Base-by-base conservation (phyloP, 2,113 vertebrate species). In the Burhinus bistriatus region DNA sequence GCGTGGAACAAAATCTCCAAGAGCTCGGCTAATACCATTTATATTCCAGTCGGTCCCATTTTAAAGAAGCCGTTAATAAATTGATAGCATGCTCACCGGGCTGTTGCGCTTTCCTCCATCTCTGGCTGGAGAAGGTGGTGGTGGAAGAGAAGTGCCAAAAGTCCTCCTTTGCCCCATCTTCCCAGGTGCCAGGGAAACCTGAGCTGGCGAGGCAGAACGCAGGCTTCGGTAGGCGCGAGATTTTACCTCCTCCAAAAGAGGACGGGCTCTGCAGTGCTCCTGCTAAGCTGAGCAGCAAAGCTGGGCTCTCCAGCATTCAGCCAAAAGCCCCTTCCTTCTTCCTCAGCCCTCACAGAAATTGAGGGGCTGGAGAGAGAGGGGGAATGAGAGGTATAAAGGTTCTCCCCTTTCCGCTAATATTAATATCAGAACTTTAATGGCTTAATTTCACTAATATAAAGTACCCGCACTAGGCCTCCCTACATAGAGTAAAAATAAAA, bases 21-120 rank as follows among this genome's bases (percentile, higher is more conserved):
- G 55, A 93, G 78, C 54, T 65, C 9, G 45, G 45, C 81, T 34
- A 47, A 11, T 6, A 19, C 59, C 40, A 34, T 55, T 57, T 38
- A 32, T 44, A 61, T 36, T 59, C 40, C 59, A 55, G 32, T 79
- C 78, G 69, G 83, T 2, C 49, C 71, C 20, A 55, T 34, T 86
- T 72, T 34, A 59, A 87, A 83, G n/a, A 55, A 61, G 32, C 55
- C 68, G 47, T 87, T 59, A 64, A 78, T 27, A 95, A 89, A 61
- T 12, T 4, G 54, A 38, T 3, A 19, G 7, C 0, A 1, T 20
- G 8, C 89, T 95, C 38, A 90, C 58, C 82, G 12, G 44, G 42
- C 34, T 64, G 34, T 2, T 12, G 40, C 0, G 5, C 36, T 57
- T 45, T 22, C 30, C 23, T 58, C 8, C 0, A 1, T 26, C 83